A percentile compares a stretch with the other conserved stretches of the same genome.
Conservation (phyloP, 1,140 invertebrate species). For the Dendrolimus punctatus region DNA sequence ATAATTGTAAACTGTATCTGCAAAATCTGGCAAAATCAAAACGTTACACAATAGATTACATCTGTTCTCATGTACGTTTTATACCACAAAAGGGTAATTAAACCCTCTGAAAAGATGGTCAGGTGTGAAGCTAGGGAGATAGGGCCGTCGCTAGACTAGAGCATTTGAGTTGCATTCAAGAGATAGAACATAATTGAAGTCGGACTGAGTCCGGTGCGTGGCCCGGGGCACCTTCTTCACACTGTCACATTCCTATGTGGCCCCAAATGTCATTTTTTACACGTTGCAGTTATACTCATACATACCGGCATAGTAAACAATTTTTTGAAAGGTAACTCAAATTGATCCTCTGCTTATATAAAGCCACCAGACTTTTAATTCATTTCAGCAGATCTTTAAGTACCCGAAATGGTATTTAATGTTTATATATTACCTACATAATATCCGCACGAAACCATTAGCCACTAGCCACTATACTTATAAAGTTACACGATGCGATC, state of each 20-base stretch:
- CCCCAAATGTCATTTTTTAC: conserved; percentile 12
- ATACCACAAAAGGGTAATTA: conserved; percentile 11
- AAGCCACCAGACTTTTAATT: too few relatives aligned
- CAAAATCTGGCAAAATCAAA: too few relatives aligned
- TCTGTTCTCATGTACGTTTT: background rate
- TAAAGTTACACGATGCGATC: too few relatives aligned
- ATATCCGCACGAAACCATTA: too few relatives aligned
- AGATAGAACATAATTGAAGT: conserved; percentile 34
- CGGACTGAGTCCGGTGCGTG: conserved; percentile 17
- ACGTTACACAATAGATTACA: background rate
- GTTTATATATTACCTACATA: too few relatives aligned
- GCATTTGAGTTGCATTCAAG: conserved; percentile 24
- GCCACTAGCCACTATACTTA: too few relatives aligned
- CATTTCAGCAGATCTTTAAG: too few relatives aligned
- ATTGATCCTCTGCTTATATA: too few relatives aligned
- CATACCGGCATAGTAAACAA: too few relatives aligned
- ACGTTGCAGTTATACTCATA: conserved; percentile 1
- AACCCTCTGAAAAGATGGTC: conserved; percentile 16
- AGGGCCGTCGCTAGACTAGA: conserved; percentile 13
- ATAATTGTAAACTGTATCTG: too few relatives aligned
- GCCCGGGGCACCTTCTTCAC: background rate
- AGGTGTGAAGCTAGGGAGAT: conserved; percentile 27
- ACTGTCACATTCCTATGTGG: conserved; percentile 1
- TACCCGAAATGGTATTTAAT: too few relatives aligned
- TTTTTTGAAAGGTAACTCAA: too few relatives aligned